Conservation (phyloP, 2,888 invertebrate genomes). For the Agonopterix alstromeriana region DNA sequence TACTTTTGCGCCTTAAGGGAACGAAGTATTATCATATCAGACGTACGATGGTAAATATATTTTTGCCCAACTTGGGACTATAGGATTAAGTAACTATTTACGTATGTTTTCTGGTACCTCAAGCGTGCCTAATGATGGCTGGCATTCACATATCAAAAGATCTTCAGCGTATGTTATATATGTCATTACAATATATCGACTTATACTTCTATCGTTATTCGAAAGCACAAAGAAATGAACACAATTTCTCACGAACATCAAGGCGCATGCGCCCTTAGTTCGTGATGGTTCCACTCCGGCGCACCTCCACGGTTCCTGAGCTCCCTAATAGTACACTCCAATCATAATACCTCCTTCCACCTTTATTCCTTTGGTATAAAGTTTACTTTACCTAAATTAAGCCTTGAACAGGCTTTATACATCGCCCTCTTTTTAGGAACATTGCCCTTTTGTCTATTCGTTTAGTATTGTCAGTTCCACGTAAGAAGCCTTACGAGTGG, state of each 20-base stretch:
- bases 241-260: slow-evolving; percentile 6
- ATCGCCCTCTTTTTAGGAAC: not conserved
- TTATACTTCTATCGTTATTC: not conserved
- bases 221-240: not conserved
- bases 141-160: too few species aligned
- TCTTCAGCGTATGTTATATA: too few species aligned
- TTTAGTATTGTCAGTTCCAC: too few species aligned
- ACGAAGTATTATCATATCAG: too few species aligned
- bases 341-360: not conserved
- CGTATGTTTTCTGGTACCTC: too few species aligned
- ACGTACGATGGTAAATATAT: too few species aligned
- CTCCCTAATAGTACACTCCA: slow-evolving; percentile 27
- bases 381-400: not conserved
- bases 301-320: slow-evolving; percentile 50
- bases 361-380: not conserved
- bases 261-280: slow-evolving; percentile 25
- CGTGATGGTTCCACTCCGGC: slow-evolving; percentile 44
- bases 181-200: not conserved
- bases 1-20: too few species aligned
- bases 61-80: too few species aligned
- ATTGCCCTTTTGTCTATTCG: slow-evolving; percentile 2
- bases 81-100: too few species aligned
- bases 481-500: too few species aligned
- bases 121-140: too few species aligned
- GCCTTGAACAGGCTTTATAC: not conserved